Evolutionary conservation across 2,888 invertebrate species (phyloP).

Genomic region (Cheilosia variabilis): DNA sequence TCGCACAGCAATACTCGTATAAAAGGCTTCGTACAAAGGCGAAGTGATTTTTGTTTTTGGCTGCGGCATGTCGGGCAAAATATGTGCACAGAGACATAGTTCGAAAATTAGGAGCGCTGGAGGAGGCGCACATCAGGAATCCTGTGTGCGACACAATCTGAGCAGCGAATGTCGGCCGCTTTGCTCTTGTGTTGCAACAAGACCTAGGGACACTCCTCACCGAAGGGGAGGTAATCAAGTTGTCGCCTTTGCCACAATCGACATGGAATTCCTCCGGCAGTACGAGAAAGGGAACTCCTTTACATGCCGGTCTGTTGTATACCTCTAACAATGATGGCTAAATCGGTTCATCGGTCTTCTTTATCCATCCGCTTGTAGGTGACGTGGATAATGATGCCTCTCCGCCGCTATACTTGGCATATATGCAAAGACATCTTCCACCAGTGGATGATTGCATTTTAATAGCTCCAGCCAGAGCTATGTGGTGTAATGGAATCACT

Average conservation of each 20-base stretch:
- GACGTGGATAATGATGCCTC: slow-evolving; percentile 59
- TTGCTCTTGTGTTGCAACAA: slow-evolving; percentile 39
- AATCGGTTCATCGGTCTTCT: slow-evolving; percentile 69
- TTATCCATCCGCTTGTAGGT: slow-evolving; percentile 50
- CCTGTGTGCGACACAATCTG: slow-evolving; percentile 43
- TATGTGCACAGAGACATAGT: slow-evolving; percentile 16
- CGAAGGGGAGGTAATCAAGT: slow-evolving; percentile 64
- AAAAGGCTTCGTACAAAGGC: slow-evolving; percentile 42
- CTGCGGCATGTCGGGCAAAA: slow-evolving; percentile 34
- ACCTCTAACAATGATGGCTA: slow-evolving; percentile 57
- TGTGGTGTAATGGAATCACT: slow-evolving; percentile 63
- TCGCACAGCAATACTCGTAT: slow-evolving; percentile 34
- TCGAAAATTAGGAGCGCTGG: slow-evolving; percentile 45
- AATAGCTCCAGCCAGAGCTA: slow-evolving; percentile 58
- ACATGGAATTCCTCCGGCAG: slow-evolving; percentile 61
- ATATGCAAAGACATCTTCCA: slow-evolving; percentile 59
- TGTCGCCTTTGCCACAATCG: slow-evolving; percentile 65
- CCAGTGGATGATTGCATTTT: slow-evolving; percentile 70
- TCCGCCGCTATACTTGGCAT: slow-evolving; percentile 6
- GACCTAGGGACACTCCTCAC: slow-evolving; percentile 5
- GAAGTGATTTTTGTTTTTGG: slow-evolving; percentile 45
- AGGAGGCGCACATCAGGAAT: slow-evolving; percentile 47
- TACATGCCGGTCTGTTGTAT: slow-evolving; percentile 1
- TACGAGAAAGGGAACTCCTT: slow-evolving; percentile 12
- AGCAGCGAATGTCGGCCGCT: slow-evolving; percentile 46